phyloP scores from a whole-genome alignment of 2,888 invertebrate genomes.

The Lottia gigantea region DNA sequence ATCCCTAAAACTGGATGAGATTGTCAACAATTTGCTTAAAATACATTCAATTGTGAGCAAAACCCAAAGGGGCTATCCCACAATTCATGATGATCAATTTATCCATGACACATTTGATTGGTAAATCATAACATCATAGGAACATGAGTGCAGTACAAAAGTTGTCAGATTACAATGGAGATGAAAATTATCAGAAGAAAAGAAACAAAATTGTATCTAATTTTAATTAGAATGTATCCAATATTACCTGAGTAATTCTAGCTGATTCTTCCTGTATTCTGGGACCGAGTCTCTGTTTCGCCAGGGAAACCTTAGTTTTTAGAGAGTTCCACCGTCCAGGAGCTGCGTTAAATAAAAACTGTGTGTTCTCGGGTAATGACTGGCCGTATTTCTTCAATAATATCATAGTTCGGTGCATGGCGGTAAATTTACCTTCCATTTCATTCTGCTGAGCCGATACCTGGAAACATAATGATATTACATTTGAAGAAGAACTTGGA shows the following conservation, averaged over 20 bases:
- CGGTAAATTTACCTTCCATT: slow-evolving; percentile 67
- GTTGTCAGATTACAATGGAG: not conserved
- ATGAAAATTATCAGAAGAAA: not conserved
- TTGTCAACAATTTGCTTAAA: too few relatives aligned
- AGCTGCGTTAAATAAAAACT: slow-evolving; percentile 61
- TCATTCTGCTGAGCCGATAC: slow-evolving; percentile 66
- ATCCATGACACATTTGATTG: too few relatives aligned
- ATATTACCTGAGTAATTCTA: slow-evolving; percentile 60
- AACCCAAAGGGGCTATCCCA: too few relatives aligned
- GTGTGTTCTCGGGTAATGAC: slow-evolving; percentile 60
- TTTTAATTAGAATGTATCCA: too few relatives aligned
- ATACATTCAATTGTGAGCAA: too few relatives aligned
- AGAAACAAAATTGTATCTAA: too few relatives aligned
- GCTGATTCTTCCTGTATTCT: slow-evolving; percentile 67
- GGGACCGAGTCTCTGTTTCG: slow-evolving; percentile 68
- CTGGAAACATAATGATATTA: slow-evolving; percentile 31
- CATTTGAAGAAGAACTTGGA: too few relatives aligned
- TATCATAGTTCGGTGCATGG: slow-evolving; percentile 66
- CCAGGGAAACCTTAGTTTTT: slow-evolving; percentile 67
- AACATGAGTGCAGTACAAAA: too few relatives aligned
- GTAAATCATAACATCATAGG: too few relatives aligned
- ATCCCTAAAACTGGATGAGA: too few relatives aligned
- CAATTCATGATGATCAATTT: too few relatives aligned
- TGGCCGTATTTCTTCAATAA: slow-evolving; percentile 66
- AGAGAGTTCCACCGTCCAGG: slow-evolving; percentile 66